Evolutionary conservation across 2,113 vertebrate species (phyloP).

Genomic region (Tonatia bakeri): DNA sequence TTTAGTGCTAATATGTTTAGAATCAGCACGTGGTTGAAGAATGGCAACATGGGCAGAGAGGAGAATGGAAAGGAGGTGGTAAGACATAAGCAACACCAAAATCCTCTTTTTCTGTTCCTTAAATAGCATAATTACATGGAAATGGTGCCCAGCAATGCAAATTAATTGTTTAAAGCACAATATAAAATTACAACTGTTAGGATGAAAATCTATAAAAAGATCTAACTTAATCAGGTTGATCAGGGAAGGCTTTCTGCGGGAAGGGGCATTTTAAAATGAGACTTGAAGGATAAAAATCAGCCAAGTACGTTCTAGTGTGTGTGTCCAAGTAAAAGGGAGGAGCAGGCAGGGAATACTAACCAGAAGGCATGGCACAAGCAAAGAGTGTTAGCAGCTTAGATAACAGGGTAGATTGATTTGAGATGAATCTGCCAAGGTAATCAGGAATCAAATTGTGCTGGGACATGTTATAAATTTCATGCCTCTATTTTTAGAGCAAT

Average conservation of each 20-base stretch:
- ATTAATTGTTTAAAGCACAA: neutral
- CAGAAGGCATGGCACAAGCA: neutral
- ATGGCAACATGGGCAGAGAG: neutral
- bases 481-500: neutral
- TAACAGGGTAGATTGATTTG: neutral
- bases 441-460: neutral
- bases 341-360: neutral
- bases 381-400: neutral
- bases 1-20: neutral
- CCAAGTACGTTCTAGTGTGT: neutral
- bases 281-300: neutral
- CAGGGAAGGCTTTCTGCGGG: neutral
- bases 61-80: neutral
- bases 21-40: neutral
- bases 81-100: neutral
- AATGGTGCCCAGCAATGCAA: neutral
- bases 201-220: neutral
- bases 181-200: neutral
- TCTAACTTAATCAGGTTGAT: neutral
- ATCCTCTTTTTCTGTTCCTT: neutral
- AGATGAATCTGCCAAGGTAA: neutral
- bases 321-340: neutral
- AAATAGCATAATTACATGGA: neutral
- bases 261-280: neutral
- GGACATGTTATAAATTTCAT: neutral